phyloP scores from a whole-genome alignment of 2,888 invertebrate genomes.

The Aproaerema taeniolella region DNA sequence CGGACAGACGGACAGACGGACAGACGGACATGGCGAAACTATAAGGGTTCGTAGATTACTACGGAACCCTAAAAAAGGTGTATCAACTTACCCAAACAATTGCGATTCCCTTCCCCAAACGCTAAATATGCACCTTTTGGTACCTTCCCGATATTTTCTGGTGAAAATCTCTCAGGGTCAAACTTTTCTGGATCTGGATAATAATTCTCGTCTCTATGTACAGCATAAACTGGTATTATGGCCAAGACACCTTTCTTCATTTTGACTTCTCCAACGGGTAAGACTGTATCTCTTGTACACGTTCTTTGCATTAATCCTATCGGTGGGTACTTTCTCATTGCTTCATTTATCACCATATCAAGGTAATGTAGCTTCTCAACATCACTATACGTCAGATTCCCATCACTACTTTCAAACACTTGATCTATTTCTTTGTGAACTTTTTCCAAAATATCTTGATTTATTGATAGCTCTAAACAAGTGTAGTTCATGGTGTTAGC shows the following conservation, averaged over 20 bases:
- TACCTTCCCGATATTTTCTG: conserved; percentile 28
- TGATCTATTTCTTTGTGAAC: conserved; percentile 54
- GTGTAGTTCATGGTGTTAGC: conserved; percentile 53
- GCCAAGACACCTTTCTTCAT: conserved; percentile 34
- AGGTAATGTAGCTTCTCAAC: conserved; percentile 49
- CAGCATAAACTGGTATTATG: conserved; percentile 37
- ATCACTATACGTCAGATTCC: conserved; percentile 41
- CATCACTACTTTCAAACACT: conserved; percentile 31
- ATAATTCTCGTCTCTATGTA: conserved; percentile 50
- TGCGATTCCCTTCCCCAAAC: conserved; percentile 70
- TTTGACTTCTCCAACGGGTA: conserved; percentile 37
- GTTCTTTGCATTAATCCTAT: conserved; percentile 40
- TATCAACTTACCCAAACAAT: conserved; percentile 59
- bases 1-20: not conserved
- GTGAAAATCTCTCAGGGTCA: conserved; percentile 63
- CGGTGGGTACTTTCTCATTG: conserved; percentile 48
- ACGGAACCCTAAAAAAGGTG: not conserved
- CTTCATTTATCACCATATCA: conserved; percentile 52
- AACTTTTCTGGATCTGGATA: conserved; percentile 53
- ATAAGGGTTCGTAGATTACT: not conserved
- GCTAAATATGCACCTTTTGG: conserved; percentile 55
- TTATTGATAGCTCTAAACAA: conserved; percentile 46
- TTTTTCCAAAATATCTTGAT: conserved; percentile 43
- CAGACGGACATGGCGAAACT: not conserved
- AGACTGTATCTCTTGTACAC: conserved; percentile 37